Percentiles rank a stretch among this genome's conserved stretches.
These are phyloP conservation scores for Malthinus flaveolus DNA, from an alignment of 2,888 invertebrate genomes.

Conservation along the genomic window DNA sequence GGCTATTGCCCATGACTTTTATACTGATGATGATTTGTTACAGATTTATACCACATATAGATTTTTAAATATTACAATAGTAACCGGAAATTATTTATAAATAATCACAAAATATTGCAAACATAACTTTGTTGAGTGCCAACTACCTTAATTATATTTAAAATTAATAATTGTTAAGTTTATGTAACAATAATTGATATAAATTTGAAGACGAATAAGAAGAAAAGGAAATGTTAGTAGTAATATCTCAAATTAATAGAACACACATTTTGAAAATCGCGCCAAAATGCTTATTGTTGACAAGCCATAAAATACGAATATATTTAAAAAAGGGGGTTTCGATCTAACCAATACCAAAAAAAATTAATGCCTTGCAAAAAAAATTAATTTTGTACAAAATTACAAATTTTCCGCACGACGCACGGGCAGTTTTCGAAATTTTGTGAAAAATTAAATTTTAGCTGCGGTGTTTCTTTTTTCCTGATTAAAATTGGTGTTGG, in stretches of 20 bases:
- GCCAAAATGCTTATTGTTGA: too few relatives aligned
- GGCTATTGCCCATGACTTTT: constrained; percentile 32
- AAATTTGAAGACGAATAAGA: not conserved
- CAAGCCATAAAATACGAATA: too few relatives aligned
- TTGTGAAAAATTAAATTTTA: not conserved
- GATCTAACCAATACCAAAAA: too few relatives aligned
- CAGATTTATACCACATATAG: constrained; percentile 36
- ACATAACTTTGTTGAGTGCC: constrained; percentile 51
- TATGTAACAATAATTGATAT: constrained; percentile 18
- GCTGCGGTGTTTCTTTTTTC: constrained; percentile 10
- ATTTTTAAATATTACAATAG: constrained; percentile 29
- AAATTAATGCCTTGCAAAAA: too few relatives aligned
- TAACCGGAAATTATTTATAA: constrained; percentile 47
- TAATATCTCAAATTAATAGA: not conserved
- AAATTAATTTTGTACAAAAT: too few relatives aligned
- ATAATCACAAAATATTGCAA: constrained; percentile 31
- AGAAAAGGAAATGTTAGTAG: not conserved
- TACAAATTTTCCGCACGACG: too few relatives aligned
- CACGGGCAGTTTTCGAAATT: too few relatives aligned
- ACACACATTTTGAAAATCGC: too few relatives aligned
- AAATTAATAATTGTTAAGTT: constrained; percentile 45
- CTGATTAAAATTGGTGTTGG: too few relatives aligned
- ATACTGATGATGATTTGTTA: constrained; percentile 37
- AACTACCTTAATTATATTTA: constrained; percentile 44
- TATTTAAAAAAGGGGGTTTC: too few relatives aligned